A percentile compares a stretch with the other conserved stretches of the same genome.
Conservation (phyloP, 2,888 invertebrate species). For the Calephelis perditalis region DNA sequence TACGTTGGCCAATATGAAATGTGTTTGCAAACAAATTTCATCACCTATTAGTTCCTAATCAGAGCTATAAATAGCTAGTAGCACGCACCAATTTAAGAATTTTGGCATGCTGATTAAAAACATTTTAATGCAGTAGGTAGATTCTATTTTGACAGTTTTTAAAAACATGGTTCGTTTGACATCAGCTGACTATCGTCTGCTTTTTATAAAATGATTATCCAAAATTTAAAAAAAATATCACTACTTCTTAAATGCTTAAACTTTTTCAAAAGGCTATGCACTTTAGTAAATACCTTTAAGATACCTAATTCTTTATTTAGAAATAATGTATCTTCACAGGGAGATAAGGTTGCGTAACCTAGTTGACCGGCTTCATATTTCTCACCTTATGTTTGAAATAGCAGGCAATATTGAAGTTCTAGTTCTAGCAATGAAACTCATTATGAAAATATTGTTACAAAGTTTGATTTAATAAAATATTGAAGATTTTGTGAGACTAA, state of each 20-base stretch:
- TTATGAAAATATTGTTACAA: conserved; percentile 34
- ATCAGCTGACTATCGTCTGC: too few species aligned
- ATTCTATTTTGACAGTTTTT: too few species aligned
- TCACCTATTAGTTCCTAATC: conserved; percentile 2
- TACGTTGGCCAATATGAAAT: too few species aligned
- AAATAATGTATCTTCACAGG: too few species aligned
- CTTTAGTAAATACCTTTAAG: too few species aligned
- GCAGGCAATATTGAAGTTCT: conserved; percentile 49
- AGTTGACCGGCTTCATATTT: conserved; percentile 35
- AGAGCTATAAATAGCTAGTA: conserved; percentile 1
- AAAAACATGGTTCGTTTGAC: too few species aligned
- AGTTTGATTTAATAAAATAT: neutral
- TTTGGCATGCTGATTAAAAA: conserved; percentile 1
- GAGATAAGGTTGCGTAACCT: conserved; percentile 54
- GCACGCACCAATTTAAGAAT: neutral
- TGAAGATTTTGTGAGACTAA: neutral
- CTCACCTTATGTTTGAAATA: conserved; percentile 57
- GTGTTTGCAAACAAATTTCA: neutral
- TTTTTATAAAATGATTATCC: too few species aligned
- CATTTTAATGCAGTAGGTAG: too few species aligned
- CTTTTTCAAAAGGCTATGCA: too few species aligned
- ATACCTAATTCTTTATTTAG: too few species aligned
- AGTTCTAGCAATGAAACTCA: conserved; percentile 53
- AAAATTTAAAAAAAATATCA: too few species aligned
- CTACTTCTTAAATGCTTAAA: too few species aligned